A percentile compares a stretch with the other conserved stretches of the same genome.
These are phyloP conservation scores for Himalopsyche anomala DNA, from an alignment of 2,888 invertebrate genomes.

Conservation along the genomic window DNA sequence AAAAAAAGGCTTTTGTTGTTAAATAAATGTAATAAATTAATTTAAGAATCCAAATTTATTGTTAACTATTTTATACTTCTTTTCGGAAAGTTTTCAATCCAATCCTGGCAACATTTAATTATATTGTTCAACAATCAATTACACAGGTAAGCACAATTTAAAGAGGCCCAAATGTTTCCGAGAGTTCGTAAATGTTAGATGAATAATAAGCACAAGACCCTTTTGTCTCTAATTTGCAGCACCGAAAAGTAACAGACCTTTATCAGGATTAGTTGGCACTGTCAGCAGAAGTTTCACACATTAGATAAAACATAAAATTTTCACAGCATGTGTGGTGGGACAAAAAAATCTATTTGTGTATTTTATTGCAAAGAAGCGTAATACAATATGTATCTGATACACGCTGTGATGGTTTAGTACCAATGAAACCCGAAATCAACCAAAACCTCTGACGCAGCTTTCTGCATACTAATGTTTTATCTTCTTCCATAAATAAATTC, in stretches of 20 bases:
- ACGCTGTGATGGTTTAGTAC: neutral
- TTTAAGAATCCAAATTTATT: too few species aligned
- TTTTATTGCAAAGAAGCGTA: conserved; percentile 15
- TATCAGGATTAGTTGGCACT: neutral
- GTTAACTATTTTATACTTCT: too few species aligned
- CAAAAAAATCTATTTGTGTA: conserved; percentile 6
- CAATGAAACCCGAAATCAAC: conserved; percentile 27
- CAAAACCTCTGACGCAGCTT: neutral
- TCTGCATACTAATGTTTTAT: conserved; percentile 8
- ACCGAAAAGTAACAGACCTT: neutral
- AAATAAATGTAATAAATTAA: too few species aligned
- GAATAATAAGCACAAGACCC: neutral
- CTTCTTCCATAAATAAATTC: neutral
- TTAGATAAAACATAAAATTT: neutral
- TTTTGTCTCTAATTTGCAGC: neutral
- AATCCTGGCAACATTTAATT: too few species aligned
- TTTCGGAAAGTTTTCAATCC: too few species aligned
- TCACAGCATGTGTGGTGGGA: neutral
- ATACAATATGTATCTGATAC: neutral
- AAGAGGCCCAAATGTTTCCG: too few species aligned
- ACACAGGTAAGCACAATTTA: too few species aligned
- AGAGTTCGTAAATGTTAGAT: too few species aligned
- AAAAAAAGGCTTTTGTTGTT: too few species aligned
- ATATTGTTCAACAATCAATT: too few species aligned
- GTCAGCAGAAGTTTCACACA: neutral